Percentiles rank a stretch among this genome's conserved stretches.
Evolutionary conservation across 2,797 vertebrate genomes (phyloP).

Genomic region (Hippopotamyrus pictus): DNA sequence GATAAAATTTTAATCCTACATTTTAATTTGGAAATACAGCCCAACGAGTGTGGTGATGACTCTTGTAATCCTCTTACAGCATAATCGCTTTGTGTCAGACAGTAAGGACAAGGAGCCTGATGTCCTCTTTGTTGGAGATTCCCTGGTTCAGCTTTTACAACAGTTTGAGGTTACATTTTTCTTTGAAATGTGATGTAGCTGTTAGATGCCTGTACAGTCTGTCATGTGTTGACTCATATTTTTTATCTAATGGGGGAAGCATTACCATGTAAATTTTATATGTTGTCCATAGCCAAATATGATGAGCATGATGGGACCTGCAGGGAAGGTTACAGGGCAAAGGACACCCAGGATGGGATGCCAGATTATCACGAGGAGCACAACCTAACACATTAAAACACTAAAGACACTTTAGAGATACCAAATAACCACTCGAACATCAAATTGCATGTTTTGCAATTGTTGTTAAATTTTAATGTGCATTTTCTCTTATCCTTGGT

Average conservation of each 20-base stretch:
- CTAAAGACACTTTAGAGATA: neutral
- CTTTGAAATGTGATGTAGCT: neutral
- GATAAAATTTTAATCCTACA: neutral
- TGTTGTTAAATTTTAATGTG: neutral
- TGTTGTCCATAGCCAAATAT: neutral
- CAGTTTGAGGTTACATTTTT: constrained; percentile 74
- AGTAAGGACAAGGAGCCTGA: constrained; percentile 90
- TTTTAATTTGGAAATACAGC: neutral
- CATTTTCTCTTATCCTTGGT: neutral
- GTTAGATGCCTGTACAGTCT: neutral
- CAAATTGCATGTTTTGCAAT: neutral
- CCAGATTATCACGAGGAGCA: neutral
- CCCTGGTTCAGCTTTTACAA: constrained; percentile 78
- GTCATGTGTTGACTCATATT: neutral
- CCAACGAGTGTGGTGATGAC: neutral
- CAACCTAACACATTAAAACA: neutral
- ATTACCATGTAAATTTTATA: neutral
- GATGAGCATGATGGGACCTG: neutral
- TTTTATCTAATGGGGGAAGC: neutral
- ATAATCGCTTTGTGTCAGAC: constrained; percentile 80
- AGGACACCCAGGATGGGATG: neutral
- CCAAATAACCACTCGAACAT: neutral
- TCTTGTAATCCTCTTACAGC: constrained; percentile 50
- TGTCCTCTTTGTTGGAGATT: constrained; percentile 85
- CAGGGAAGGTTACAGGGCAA: neutral